Evolutionary conservation across 2,797 vertebrate species (phyloP), one percentile per base, ranked within the genome.

Genomic region (Furcifer pardalis): DNA sequence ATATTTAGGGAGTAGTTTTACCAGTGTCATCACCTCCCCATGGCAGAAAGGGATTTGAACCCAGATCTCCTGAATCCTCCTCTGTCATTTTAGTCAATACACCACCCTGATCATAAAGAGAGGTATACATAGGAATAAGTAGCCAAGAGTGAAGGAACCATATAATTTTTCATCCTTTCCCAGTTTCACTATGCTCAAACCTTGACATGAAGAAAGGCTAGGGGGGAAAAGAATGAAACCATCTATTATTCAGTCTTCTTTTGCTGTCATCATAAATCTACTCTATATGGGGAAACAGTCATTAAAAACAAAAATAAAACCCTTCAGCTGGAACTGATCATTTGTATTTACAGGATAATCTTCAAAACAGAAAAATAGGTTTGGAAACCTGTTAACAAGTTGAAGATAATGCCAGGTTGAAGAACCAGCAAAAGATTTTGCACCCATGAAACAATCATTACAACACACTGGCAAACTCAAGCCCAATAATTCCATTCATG

Each of bases 341-440:
- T 92, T 89, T 92, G 82, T 89, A 78, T 84, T 91, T 88, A 10
- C 52, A 76, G 90, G 89, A 92, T 89, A 81, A 84, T 91, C 87
- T 82, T 42, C 86, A 81, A 84, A 77, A 79, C 89, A 90, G 88
- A 80, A 92, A 90, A 77, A 85, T 84, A 91, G 91, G 87, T 88
- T 86, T 60, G 85, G 78, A 89, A 87, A 32, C 91, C 0, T 81
- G 68, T 25, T 86, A 86, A 78, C 84, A 89, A 84, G 25, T 76
- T 80, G 89, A 86, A 91, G 90, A 74, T 66, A 82, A 87, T 84
- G 82, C 88, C 86, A 88, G 87, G 82, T 88, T 87, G 75, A 68
- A 88, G 91, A 7, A 21, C 84, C 17, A 49, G 81, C 0, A 0
- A 83, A 86, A 82, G 84, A 79, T 86, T 93, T 84, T 90, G 91